Conservation (phyloP, 2,113 vertebrate species). For the Stomatorhinus ivindoensis region DNA sequence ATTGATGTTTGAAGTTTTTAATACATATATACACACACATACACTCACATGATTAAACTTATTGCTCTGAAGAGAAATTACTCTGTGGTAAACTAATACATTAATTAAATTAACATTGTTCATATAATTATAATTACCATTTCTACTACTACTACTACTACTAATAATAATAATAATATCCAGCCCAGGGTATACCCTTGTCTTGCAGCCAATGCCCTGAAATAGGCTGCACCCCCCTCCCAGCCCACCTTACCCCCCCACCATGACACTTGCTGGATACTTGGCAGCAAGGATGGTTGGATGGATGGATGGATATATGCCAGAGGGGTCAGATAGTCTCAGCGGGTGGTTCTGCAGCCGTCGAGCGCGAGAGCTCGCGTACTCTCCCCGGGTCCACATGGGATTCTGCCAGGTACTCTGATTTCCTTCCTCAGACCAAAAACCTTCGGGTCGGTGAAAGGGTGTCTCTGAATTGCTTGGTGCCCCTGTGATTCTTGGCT, state of each 20-base stretch:
- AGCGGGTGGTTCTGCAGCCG: neutral
- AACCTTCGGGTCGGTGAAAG: neutral
- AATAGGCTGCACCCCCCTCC: neutral
- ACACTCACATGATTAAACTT: neutral
- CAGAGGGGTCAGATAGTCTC: neutral
- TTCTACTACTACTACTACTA: neutral
- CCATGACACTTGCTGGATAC: neutral
- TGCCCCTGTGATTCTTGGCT: neutral
- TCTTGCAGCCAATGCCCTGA: neutral
- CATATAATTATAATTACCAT: neutral
- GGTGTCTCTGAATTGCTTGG: neutral
- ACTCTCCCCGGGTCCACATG: neutral
- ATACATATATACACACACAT: neutral
- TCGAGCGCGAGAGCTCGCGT: neutral
- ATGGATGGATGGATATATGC: neutral
- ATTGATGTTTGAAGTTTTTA: neutral
- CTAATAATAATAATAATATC: neutral
- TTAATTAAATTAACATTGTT: neutral
- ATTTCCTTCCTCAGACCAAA: neutral
- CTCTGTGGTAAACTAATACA: neutral
- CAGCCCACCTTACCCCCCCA: neutral
- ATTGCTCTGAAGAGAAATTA: neutral
- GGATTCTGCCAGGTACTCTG: neutral
- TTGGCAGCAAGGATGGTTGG: neutral
- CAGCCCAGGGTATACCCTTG: neutral